Evolutionary conservation across 2,888 invertebrate genomes (phyloP), one percentile per base, ranked within the genome.

Genomic region (Xylota sylvarum): DNA sequence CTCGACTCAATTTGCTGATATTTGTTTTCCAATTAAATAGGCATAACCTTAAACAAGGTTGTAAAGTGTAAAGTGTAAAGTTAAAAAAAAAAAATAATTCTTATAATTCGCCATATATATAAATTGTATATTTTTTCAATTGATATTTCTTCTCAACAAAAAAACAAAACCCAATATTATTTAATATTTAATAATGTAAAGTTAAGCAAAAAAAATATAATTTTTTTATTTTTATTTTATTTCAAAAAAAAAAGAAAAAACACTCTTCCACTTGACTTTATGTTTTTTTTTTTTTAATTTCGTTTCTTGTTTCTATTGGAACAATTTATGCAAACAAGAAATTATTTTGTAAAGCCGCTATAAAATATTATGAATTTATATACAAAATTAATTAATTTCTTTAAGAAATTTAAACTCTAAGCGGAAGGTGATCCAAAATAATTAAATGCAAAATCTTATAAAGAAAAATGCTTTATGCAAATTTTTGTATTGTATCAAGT

Each of bases 1-100:
- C 90, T 91, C 70, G 92, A 93, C 90, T 93, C 92, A 89, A 90
- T 92, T 89, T 93, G 92, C 91, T 93, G 91, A 93, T 91, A 91
- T 90, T 90, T 90, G 86, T 73, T 81, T 77, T 58, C 73, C 67
- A 82, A 46, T n/a, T 80, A 58, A 40, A n/a, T 46, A 56, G 40
- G 14, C 30, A 19, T 6, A 62, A 50, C 27, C 32, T 43, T 56
- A 62, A 64, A 64, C 52, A 65, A 60, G 50, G 52, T 73, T 83
- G 17, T 10, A 74, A 35, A 50, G 43, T 27, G 48, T 55, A 48
- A 52, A 43, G 5, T 19, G 67, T n/a, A 35, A 43, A 14, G 43
- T 12, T 55, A 50, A 50, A 43, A 40, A 40, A 62, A 27, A 12
- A 12, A 35, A 35, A 46, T 32, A 55, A 19, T 35, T 35, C 9